phyloP scores from a whole-genome alignment of 2,888 invertebrate species.

The Melanotus villosus region DNA sequence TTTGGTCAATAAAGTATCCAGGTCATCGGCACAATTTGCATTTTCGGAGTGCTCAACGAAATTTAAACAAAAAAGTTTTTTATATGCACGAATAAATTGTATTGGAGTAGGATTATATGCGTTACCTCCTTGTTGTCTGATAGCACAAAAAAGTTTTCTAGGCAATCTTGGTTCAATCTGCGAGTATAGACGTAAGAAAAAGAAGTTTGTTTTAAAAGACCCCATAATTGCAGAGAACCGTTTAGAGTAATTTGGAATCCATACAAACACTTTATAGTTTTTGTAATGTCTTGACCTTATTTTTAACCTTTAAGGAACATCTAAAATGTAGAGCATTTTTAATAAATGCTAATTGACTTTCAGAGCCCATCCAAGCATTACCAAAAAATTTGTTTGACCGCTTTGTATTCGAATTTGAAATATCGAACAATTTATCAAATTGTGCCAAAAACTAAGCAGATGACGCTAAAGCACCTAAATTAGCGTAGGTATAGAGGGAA shows the following conservation, averaged over 20 bases:
- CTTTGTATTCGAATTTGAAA: too few relatives aligned
- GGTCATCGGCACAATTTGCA: constrained; percentile 25
- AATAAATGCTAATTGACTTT: constrained; percentile 49
- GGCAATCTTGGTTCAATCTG: constrained; percentile 48
- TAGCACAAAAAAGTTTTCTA: constrained; percentile 53
- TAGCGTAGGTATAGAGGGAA: constrained; percentile 46
- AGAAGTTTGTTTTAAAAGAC: constrained; percentile 33
- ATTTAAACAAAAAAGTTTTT: constrained; percentile 30
- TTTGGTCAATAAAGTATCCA: neutral
- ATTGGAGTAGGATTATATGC: constrained; percentile 37
- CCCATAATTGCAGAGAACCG: constrained; percentile 46
- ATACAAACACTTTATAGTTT: constrained; percentile 38
- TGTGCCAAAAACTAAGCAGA: constrained; percentile 39
- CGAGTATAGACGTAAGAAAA: constrained; percentile 49
- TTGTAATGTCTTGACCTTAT: constrained; percentile 44
- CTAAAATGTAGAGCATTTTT: constrained; percentile 42
- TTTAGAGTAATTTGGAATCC: constrained; percentile 49
- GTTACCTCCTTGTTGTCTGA: constrained; percentile 39
- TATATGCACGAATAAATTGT: constrained; percentile 36
- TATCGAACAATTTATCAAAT: too few relatives aligned
- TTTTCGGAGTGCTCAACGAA: constrained; percentile 2
- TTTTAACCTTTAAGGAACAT: constrained; percentile 40
- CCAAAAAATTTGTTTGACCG: too few relatives aligned
- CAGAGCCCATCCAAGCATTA: too few relatives aligned
- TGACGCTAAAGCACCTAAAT: constrained; percentile 41